These are phyloP conservation scores for Contarinia nasturtii DNA, from an alignment of 1,140 invertebrate genomes.

Conservation along the genomic window DNA sequence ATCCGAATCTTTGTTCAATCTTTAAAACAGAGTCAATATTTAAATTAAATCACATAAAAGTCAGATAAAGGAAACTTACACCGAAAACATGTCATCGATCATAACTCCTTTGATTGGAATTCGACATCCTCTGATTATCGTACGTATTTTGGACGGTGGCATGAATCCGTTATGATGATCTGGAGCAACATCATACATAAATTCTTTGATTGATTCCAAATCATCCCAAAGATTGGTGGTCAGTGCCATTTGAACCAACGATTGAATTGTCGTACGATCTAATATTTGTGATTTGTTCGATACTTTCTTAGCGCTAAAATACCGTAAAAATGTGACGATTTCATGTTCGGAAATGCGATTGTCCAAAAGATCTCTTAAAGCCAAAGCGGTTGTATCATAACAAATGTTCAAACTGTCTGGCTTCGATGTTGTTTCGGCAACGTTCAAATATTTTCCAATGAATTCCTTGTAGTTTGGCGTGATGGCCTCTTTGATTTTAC, in stretches of 20 bases:
- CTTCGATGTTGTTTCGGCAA: slow-evolving; percentile 15
- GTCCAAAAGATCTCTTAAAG: slow-evolving; percentile 33
- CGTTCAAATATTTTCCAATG: slow-evolving; percentile 37
- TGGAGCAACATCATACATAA: slow-evolving; percentile 40
- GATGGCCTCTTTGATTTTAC: slow-evolving; percentile 41
- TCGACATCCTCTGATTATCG: slow-evolving; percentile 37
- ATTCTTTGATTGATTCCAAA: slow-evolving; percentile 38
- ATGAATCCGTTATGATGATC: slow-evolving; percentile 30
- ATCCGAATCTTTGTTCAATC: slow-evolving; percentile 34
- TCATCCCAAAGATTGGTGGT: slow-evolving; percentile 48
- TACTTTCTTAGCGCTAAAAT: slow-evolving; percentile 31
- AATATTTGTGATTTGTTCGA: slow-evolving; percentile 19
- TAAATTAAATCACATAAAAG: slow-evolving; percentile 2
- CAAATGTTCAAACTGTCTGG: slow-evolving; percentile 31
- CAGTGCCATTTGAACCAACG: slow-evolving; percentile 44
- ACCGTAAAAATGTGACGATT: slow-evolving; percentile 48
- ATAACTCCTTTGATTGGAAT: slow-evolving; percentile 44
- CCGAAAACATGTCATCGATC: slow-evolving; percentile 43
- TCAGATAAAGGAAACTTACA: slow-evolving; percentile 27
- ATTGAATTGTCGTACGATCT: slow-evolving; percentile 25
- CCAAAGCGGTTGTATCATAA: slow-evolving; percentile 29
- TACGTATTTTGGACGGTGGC: slow-evolving; percentile 30
- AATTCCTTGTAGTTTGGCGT: slow-evolving; percentile 51
- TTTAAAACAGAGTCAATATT: slow-evolving; percentile 11
- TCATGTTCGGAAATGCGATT: slow-evolving; percentile 55